Evolutionary conservation across 2,113 vertebrate genomes (phyloP).

Genomic region (Myrmecophaga tridactyla): DNA sequence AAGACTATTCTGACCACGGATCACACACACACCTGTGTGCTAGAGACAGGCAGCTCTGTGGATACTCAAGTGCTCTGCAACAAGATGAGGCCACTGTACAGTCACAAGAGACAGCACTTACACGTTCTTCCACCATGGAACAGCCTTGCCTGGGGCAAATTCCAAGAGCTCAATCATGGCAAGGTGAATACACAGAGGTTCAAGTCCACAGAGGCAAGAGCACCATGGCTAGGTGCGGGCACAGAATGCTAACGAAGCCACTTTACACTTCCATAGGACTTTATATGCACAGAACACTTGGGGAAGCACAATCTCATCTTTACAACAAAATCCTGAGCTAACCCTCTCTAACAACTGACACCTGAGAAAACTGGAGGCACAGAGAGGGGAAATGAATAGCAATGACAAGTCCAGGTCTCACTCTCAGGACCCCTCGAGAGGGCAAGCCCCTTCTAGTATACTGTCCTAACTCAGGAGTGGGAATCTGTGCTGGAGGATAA

Average conservation of each 20-base stretch:
- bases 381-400: background rate
- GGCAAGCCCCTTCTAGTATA: background rate
- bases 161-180: background rate
- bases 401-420: background rate
- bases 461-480: background rate
- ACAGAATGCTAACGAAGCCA: background rate
- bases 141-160: background rate
- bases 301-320: background rate
- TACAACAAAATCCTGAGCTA: background rate
- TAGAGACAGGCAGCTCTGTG: background rate
- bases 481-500: background rate
- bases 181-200: background rate
- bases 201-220: background rate
- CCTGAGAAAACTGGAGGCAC: background rate
- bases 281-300: background rate
- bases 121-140: background rate
- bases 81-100: background rate
- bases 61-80: background rate
- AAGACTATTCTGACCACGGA: background rate
- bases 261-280: background rate
- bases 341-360: background rate
- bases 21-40: background rate
- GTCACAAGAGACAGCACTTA: background rate
- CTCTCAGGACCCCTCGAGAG: accelerated
- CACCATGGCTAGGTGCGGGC: background rate